A percentile compares a stretch with the other conserved stretches of the same genome.
Conservation (phyloP, 2,888 invertebrate species). For the Polylopha cassiicola region DNA sequence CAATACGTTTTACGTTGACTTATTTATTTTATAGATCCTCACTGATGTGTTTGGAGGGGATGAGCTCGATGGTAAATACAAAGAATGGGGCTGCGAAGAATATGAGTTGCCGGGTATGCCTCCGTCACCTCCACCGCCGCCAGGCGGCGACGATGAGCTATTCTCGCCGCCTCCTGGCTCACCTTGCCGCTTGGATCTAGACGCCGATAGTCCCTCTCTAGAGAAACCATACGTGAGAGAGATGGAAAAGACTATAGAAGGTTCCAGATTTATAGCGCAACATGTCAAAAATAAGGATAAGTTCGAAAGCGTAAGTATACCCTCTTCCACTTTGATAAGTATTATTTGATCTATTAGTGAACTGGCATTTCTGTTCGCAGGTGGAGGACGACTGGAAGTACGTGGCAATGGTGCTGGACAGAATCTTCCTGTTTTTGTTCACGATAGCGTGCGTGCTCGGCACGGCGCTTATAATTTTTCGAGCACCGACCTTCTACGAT, state of each 20-base stretch:
- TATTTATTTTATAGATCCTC: constrained; percentile 75
- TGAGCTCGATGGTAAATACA: constrained; percentile 69
- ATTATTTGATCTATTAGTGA: background rate
- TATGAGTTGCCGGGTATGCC: constrained; percentile 85
- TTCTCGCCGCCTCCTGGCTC: constrained; percentile 86
- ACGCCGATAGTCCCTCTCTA: constrained; percentile 85
- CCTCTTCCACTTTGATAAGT: background rate
- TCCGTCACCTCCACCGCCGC: constrained; percentile 83
- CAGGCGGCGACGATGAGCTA: constrained; percentile 89
- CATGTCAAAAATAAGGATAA: constrained; percentile 96
- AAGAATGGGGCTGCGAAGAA: constrained; percentile 80
- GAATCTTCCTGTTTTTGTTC: constrained; percentile 97
- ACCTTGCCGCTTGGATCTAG: constrained; percentile 78
- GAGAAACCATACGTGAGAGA: constrained; percentile 89
- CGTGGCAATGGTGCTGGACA: constrained; percentile 96
- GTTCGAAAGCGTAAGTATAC: constrained; percentile 91
- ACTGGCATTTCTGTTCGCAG: constrained; percentile 57
- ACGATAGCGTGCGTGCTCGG: constrained; percentile 95
- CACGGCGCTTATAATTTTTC: constrained; percentile 90
- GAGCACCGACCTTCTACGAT: constrained; percentile 95
- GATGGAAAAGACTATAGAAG: constrained; percentile 94
- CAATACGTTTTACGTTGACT: too few relatives aligned
- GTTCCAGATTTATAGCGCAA: constrained; percentile 95
- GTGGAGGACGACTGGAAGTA: constrained; percentile 99
- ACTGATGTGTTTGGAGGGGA: constrained; percentile 86